Evolutionary conservation across 1,140 invertebrate genomes (phyloP), one percentile per base, ranked within the genome.

Genomic region (Heliconius melpomene): DNA sequence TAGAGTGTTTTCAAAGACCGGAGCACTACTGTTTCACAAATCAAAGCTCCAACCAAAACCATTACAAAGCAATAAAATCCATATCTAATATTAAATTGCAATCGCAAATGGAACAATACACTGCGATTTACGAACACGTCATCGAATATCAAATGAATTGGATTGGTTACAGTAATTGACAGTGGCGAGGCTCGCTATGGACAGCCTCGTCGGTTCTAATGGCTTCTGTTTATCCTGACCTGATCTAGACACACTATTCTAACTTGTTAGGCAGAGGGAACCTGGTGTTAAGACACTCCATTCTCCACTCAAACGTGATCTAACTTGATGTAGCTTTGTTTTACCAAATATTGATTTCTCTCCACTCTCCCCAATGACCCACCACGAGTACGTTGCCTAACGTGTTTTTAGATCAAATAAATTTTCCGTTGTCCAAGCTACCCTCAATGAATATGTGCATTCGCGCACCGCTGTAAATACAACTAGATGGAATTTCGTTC

Each of bases 391-490:
- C 80, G 73, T 81, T 72, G 57, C 60, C 52, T 57, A 72, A 78
- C 40, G 72, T 57, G n/a, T 78, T 82, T 80, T 78, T 75, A 78
- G 50, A 83, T 83, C 70, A 66, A 74, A 80, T 80, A 73, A 78
- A 73, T 38, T 81, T 74, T 81, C 74, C 72, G 50, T 32, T 74
- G 54, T 74, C 23, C 50, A 72, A 74, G 29, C 29, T 36, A 2
- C 13, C 29, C 16, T 46, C 16, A 38, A 70, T 46, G 50, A 74
- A 54, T 74, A 74, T 75, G 32, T 75, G 74, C 36, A 54, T 75
- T n/a, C 71, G 36, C 32, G 20, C 38, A 18, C 29, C n/a, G 71
- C 20, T 38, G 38, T 72, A 72, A 72, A 72, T 40, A 72, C 32
- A 72, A 16, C 36, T 72, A 72, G 36, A 72, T 72, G 36, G 71